A percentile compares a stretch with the other conserved stretches of the same genome.
These are phyloP conservation scores for Oeneis ivallda DNA, from an alignment of 2,888 invertebrate genomes.

Conservation along the genomic window DNA sequence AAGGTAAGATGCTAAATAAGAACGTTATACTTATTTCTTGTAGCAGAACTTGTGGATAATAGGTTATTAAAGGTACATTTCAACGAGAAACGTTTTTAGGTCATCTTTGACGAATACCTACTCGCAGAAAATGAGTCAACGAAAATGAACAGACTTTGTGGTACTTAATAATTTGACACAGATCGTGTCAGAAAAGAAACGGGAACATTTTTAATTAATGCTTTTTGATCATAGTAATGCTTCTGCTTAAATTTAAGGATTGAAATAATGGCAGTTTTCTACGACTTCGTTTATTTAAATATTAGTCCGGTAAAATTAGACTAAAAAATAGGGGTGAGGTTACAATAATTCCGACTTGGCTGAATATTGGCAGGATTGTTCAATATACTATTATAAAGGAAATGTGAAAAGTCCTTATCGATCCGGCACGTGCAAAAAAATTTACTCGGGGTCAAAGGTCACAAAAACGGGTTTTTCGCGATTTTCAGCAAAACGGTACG, in stretches of 20 bases:
- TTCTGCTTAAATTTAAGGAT: neutral
- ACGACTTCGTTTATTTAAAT: neutral
- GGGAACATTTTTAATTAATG: neutral
- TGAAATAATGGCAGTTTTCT: neutral
- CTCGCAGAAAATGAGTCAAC: conserved; percentile 2
- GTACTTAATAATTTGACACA: conserved; percentile 3
- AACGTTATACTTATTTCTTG: neutral
- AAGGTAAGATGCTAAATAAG: neutral
- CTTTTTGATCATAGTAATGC: conserved; percentile 1
- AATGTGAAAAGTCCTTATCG: no score
- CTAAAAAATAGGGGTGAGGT: no score
- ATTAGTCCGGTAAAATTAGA: no score
- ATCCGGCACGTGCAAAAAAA: no score
- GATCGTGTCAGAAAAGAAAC: conserved; percentile 7
- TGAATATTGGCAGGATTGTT: no score
- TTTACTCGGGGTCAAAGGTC: no score
- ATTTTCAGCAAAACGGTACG: no score
- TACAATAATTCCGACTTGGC: no score
- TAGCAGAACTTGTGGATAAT: neutral
- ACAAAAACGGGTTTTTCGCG: no score
- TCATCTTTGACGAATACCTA: conserved; percentile 9
- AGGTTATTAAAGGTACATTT: conserved; percentile 8
- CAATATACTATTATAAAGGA: no score
- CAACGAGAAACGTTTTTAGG: conserved; percentile 19
- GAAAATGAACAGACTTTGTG: neutral